These are phyloP conservation scores for Pheosia gnoma DNA, from an alignment of 2,888 invertebrate genomes.

Conservation along the genomic window DNA sequence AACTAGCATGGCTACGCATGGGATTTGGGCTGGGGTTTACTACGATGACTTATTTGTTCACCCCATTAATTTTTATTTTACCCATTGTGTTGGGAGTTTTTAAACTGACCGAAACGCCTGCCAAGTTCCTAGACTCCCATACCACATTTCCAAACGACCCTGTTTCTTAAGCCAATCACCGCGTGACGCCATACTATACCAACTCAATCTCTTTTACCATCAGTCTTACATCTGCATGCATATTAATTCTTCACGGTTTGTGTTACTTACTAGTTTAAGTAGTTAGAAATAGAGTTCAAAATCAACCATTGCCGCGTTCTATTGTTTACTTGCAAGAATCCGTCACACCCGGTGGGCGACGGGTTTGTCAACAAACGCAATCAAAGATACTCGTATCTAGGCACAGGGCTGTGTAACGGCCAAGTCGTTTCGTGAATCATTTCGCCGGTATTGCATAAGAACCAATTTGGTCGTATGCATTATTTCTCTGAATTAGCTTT, in stretches of 20 bases:
- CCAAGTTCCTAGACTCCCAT: no score
- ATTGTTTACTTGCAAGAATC: conserved; percentile 8
- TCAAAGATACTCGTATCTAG: background rate
- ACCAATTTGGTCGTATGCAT: no score
- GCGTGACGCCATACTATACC: background rate
- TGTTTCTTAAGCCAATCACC: background rate
- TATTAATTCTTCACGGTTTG: conserved; percentile 11
- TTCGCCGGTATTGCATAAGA: no score
- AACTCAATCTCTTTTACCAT: background rate
- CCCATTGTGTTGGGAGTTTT: no score
- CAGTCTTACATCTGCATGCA: conserved; percentile 5
- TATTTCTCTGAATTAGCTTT: no score
- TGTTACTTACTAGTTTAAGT: conserved; percentile 6
- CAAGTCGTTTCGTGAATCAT: background rate
- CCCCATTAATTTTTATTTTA: no score
- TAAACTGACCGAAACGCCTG: no score
- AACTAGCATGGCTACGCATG: no score
- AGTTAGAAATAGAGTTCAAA: conserved; percentile 1
- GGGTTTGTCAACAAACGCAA: conserved; percentile 8
- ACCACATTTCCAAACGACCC: background rate
- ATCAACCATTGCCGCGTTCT: background rate
- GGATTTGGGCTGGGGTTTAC: no score
- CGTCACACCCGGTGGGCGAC: background rate
- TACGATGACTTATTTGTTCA: no score
- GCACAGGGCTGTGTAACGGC: background rate